Conservation (phyloP, 2,888 invertebrate genomes). For the Galerucella nymphaeae region DNA sequence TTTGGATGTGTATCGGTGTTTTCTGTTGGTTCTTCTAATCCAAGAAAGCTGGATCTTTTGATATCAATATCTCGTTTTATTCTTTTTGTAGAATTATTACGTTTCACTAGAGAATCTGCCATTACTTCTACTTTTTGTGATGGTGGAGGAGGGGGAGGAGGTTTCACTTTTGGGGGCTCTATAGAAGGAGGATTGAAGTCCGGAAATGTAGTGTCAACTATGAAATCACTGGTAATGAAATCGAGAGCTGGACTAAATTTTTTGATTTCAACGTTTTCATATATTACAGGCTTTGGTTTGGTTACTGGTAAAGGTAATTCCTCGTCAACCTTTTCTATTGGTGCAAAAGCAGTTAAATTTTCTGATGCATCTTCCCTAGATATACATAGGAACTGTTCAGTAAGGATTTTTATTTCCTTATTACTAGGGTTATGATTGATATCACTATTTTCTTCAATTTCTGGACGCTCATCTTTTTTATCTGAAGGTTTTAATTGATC, state of each 20-base stretch:
- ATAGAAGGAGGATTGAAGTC: constrained; percentile 69
- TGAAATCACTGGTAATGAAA: constrained; percentile 61
- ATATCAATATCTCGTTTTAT: constrained; percentile 88
- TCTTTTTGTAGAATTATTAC: constrained; percentile 84
- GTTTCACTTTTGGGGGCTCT: constrained; percentile 69
- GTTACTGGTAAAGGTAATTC: constrained; percentile 34
- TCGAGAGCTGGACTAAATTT: constrained; percentile 60
- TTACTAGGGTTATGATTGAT: constrained; percentile 10
- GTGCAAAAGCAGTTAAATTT: constrained; percentile 42
- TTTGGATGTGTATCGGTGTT: constrained; percentile 81
- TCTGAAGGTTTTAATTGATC: constrained; percentile 32
- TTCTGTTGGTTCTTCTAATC: constrained; percentile 79
- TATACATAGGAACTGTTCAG: constrained; percentile 64
- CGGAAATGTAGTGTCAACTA: constrained; percentile 69
- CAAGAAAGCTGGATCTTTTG: constrained; percentile 86
- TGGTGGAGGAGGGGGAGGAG: constrained; percentile 91
- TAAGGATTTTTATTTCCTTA: constrained; percentile 47
- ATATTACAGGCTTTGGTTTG: constrained; percentile 62
- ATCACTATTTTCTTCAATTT: not conserved
- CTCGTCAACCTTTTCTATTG: constrained; percentile 25
- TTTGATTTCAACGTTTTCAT: constrained; percentile 65
- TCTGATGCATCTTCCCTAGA: constrained; percentile 62
- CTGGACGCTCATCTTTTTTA: constrained; percentile 19
- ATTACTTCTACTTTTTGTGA: constrained; percentile 72
- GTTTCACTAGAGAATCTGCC: constrained; percentile 67